Percentiles rank a stretch among this genome's conserved stretches.
Conservation (phyloP, 2,797 vertebrate genomes). For the Meda fulgida region DNA sequence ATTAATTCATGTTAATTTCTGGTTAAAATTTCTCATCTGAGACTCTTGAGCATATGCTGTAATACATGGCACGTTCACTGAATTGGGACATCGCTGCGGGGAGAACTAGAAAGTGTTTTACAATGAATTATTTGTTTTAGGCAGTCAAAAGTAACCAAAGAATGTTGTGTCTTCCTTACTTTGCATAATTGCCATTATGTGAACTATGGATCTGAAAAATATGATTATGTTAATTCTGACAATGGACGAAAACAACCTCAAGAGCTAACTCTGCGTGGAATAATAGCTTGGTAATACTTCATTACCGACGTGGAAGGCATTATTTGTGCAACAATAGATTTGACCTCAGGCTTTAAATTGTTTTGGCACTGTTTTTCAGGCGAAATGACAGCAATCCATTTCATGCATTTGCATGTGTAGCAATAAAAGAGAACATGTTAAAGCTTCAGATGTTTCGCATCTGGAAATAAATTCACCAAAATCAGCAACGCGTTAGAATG, state of each 20-base stretch:
- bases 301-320: conserved; percentile 56
- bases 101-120: conserved; percentile 48
- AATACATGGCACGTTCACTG: conserved; percentile 46
- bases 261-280: conserved; percentile 52
- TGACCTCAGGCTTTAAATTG: conserved; percentile 56
- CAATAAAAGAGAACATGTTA: conserved; percentile 49
- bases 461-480: background rate
- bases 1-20: conserved; percentile 15
- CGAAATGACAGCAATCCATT: conserved; percentile 45
- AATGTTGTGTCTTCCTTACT: conserved; percentile 57
- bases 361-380: conserved; percentile 46
- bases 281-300: conserved; percentile 56
- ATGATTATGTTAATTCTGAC: conserved; percentile 59
- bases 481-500: background rate
- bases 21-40: background rate
- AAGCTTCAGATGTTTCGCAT: conserved; percentile 15
- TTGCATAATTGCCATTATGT: conserved; percentile 57
- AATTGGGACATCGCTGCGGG: conserved; percentile 53
- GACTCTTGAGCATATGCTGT: background rate
- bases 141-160: conserved; percentile 57
- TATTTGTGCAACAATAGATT: conserved; percentile 57
- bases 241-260: conserved; percentile 50
- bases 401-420: conserved; percentile 49
- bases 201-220: conserved; percentile 60
- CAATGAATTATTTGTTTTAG: conserved; percentile 57